phyloP scores from a whole-genome alignment of 2,888 invertebrate genomes.

The Amaurobius ferox region DNA sequence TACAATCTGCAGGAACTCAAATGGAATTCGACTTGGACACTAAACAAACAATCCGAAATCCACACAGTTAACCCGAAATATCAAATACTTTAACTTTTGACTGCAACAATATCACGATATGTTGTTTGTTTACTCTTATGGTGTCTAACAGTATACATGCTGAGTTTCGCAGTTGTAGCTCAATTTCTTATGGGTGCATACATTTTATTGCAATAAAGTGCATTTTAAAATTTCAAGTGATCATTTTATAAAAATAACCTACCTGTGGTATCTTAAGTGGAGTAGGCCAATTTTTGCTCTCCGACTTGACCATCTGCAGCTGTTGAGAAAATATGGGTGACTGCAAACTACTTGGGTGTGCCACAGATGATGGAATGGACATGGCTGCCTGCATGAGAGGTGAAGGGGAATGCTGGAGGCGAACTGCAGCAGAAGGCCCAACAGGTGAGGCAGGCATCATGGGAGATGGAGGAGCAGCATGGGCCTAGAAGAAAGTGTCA shows the following conservation, averaged over 20 bases:
- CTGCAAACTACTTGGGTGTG: conserved; percentile 76
- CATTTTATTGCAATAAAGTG: no score
- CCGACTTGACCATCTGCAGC: conserved; percentile 41
- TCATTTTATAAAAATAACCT: background rate
- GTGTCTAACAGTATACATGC: no score
- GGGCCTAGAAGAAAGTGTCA: conserved; percentile 72
- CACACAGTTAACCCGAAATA: no score
- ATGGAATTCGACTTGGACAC: no score
- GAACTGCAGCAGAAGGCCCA: conserved; percentile 73
- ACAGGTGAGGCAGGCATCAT: conserved; percentile 74
- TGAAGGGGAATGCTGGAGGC: conserved; percentile 78
- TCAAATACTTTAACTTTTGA: no score
- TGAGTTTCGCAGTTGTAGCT: no score
- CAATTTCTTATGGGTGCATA: no score
- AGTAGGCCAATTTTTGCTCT: conserved; percentile 34
- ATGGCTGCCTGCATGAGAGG: conserved; percentile 79
- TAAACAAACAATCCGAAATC: no score
- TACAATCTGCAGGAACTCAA: no score
- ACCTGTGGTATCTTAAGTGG: conserved; percentile 71
- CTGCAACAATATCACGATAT: no score
- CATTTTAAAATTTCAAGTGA: background rate
- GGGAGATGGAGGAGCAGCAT: conserved; percentile 75
- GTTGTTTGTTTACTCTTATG: no score
- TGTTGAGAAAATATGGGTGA: conserved; percentile 52
- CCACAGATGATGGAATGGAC: conserved; percentile 78